phyloP scores from a whole-genome alignment of 2,888 invertebrate genomes.

The Mythimna impura region DNA sequence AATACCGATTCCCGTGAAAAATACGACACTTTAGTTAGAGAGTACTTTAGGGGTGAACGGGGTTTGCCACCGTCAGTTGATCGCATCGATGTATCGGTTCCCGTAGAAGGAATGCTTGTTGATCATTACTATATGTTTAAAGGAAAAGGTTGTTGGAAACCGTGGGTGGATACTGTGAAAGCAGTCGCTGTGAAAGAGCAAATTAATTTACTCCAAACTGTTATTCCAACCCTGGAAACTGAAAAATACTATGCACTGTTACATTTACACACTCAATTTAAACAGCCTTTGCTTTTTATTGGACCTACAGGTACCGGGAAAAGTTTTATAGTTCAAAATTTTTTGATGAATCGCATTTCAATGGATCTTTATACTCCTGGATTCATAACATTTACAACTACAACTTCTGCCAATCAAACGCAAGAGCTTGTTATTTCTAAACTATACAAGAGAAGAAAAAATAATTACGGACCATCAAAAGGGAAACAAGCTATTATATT shows the following conservation, averaged over 20 bases:
- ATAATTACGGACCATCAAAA: constrained; percentile 94
- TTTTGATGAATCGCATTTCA: constrained; percentile 92
- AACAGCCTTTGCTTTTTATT: constrained; percentile 92
- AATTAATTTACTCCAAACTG: constrained; percentile 92
- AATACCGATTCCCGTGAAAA: constrained; percentile 93
- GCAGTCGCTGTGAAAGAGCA: constrained; percentile 89
- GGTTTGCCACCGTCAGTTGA: constrained; percentile 88
- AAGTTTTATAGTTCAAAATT: constrained; percentile 94
- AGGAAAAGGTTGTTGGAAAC: constrained; percentile 96
- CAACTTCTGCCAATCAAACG: constrained; percentile 95
- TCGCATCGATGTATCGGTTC: constrained; percentile 94
- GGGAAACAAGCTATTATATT: constrained; percentile 94
- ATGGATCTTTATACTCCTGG: constrained; percentile 93
- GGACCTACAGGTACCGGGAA: constrained; percentile 97
- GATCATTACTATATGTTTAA: constrained; percentile 96
- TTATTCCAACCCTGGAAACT: constrained; percentile 97
- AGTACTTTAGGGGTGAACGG: constrained; percentile 85
- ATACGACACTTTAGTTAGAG: constrained; percentile 92
- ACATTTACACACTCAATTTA: constrained; percentile 93
- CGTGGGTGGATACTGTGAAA: constrained; percentile 94
- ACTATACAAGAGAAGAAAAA: constrained; percentile 92
- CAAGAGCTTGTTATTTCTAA: constrained; percentile 94
- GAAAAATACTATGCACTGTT: constrained; percentile 94
- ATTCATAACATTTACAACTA: constrained; percentile 95
- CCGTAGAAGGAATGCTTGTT: constrained; percentile 94